A percentile compares a stretch with the other conserved stretches of the same genome.
Evolutionary conservation across 2,113 vertebrate species (phyloP).

Genomic region (Narcine bancroftii): DNA sequence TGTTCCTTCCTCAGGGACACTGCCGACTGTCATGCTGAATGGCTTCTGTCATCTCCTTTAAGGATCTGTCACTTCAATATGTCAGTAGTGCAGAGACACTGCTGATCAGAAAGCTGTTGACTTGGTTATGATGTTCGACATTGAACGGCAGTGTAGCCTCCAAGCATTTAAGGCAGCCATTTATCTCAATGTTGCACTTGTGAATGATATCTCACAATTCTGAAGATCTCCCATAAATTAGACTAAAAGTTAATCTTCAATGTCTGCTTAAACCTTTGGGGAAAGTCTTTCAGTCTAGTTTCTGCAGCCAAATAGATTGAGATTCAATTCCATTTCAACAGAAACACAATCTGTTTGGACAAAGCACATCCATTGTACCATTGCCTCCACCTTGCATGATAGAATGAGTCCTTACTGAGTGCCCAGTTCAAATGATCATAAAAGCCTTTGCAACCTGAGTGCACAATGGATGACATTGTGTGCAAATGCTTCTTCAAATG

Average conservation of each 20-base stretch:
- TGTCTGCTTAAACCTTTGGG: neutral
- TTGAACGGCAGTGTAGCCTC: neutral
- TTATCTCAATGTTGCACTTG: neutral
- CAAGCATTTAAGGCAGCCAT: neutral
- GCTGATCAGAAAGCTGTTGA: conserved; percentile 1
- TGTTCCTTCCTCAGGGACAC: neutral
- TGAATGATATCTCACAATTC: neutral
- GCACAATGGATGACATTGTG: neutral
- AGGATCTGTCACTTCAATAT: conserved; percentile 17
- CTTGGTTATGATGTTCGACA: neutral
- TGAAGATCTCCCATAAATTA: neutral
- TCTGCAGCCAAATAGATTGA: neutral
- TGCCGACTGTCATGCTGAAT: neutral
- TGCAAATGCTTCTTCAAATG: neutral
- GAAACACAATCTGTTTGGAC: neutral
- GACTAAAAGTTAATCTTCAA: neutral
- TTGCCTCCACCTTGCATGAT: neutral
- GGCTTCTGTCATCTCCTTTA: conserved; percentile 23
- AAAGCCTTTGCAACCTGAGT: neutral
- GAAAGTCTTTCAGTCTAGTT: neutral
- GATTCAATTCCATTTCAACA: neutral
- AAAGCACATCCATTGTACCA: neutral
- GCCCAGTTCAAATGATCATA: neutral
- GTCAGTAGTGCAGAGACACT: neutral
- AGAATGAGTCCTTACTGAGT: neutral